phyloP scores from a whole-genome alignment of 92 coral and sea anemone species.

The Bergia puertoricense region DNA sequence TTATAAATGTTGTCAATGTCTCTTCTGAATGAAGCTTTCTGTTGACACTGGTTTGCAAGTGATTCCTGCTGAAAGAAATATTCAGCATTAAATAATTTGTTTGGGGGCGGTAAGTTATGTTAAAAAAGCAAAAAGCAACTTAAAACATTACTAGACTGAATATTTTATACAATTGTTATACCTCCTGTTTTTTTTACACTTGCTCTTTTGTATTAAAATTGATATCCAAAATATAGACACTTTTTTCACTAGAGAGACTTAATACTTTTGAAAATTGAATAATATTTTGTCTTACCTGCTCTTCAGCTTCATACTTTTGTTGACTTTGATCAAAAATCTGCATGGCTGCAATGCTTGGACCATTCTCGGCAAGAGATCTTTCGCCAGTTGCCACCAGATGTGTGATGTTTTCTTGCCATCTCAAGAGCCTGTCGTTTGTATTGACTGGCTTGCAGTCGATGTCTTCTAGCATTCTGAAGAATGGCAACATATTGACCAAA shows the following conservation, averaged over 20 bases:
- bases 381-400: constrained; percentile 23
- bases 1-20: neutral
- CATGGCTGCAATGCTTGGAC: neutral
- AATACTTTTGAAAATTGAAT: too few relatives aligned
- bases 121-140: too few relatives aligned
- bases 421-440: neutral
- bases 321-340: neutral
- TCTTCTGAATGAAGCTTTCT: neutral
- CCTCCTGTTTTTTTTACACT: too few relatives aligned
- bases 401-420: neutral
- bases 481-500: constrained; percentile 12
- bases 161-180: too few relatives aligned
- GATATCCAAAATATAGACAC: too few relatives aligned
- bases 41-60: neutral
- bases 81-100: too few relatives aligned
- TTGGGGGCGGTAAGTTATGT: too few relatives aligned
- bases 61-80: neutral
- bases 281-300: neutral
- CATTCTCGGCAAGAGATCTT: neutral
- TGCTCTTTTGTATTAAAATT: too few relatives aligned
- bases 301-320: neutral
- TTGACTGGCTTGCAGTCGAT: constrained; percentile 3
- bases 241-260: too few relatives aligned
- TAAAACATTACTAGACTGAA: too few relatives aligned
- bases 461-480: constrained; percentile 22